Evolutionary conservation across 2,888 invertebrate genomes (phyloP), one percentile per base, ranked within the genome.

Genomic region (Drosophila ustulata): DNA sequence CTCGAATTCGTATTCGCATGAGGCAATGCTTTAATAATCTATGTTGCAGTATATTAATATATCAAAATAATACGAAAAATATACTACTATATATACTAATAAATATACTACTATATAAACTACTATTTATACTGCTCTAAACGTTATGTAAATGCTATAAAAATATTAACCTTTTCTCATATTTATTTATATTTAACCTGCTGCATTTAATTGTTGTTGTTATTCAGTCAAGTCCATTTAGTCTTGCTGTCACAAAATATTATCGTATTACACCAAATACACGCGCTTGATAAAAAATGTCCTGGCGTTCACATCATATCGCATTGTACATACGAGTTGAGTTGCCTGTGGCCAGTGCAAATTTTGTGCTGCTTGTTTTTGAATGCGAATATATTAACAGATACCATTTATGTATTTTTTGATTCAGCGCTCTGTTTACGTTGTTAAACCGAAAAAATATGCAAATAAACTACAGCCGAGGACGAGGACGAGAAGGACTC

Each of bases 301-400:
- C 11, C 11, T 6, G 18, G 32, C 1, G 50, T 50, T 57, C 55
- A 57, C 55, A 69, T 65, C 13, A 61, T 55, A 47, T 56, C 23
- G 45, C 34, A 18, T 66, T 65, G 45, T 51, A 62, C 47, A 53
- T 61, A 23, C 37, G 46, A 39, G 8, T 37, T 4, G 37, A n/a
- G n/a, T 63, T 47, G 68, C 76, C 75, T 46, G 46, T 59, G 83
- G 78, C 57, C 75, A 70, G 58, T 59, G 66, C 47, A 70, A 79
- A 63, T 74, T 68, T 65, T 53, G 51, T 18, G n/a, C 25, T 49
- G 62, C 6, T 65, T 73, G 46, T 49, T 67, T 57, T 57, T 66
- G 58, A 62, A 65, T 69, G 70, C 45, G 61, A 50, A 67, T 80
- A 67, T 77, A 74, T 79, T 80, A 70, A 80, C 66, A 74, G 76